Evolutionary conservation across 2,113 vertebrate species (phyloP), one percentile per base, ranked within the genome.

Genomic region (Sturnira hondurensis): DNA sequence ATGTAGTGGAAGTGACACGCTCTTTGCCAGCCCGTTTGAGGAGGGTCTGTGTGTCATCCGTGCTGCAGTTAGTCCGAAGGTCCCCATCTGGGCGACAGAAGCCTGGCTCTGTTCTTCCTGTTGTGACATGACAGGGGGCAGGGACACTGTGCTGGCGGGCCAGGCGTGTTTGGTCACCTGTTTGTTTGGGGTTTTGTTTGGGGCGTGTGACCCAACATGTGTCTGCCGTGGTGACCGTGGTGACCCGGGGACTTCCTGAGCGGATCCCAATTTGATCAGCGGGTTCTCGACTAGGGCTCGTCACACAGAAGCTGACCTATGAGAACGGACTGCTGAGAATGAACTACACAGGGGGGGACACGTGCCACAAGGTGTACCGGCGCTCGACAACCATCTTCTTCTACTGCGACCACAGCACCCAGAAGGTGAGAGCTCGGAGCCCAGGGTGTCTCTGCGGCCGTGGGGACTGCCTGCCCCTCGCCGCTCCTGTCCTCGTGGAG

Each of bases 301-400:
- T 93, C 5, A 99, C 98, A 89, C 98, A 99, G 98, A 98, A 98
- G 65, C 96, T 99, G 96, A 99, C 97, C 16, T 99, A 98, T 0
- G 99, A 99, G 95, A 99, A 99, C 74, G 99, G 99, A 26, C 97
- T 99, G 86, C 98, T 99, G 86, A 99, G 99, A 97, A 98, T 99
- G 92, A 99, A 99, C 98, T 99, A 99, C 96, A 99, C 99, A 0
- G 97, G 36, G 0, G 99, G 99, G 26, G 99, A 99, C 10, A 96
- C 43, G 9, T 99, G 99, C 95, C 99, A 99, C 87, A 98, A 98
- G 63, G 98, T 99, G 50, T 99, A 99, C 10, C 73, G 99, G 2
- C 98, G 99, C 31, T 99, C 99, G 17, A 99, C 99, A 0, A 98
- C 99, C 91, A 98, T 99, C 96, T 97, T 99, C 33, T 99, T 99